Conservation (phyloP, 1,140 invertebrate genomes). For the Pogonomyrmex barbatus region DNA sequence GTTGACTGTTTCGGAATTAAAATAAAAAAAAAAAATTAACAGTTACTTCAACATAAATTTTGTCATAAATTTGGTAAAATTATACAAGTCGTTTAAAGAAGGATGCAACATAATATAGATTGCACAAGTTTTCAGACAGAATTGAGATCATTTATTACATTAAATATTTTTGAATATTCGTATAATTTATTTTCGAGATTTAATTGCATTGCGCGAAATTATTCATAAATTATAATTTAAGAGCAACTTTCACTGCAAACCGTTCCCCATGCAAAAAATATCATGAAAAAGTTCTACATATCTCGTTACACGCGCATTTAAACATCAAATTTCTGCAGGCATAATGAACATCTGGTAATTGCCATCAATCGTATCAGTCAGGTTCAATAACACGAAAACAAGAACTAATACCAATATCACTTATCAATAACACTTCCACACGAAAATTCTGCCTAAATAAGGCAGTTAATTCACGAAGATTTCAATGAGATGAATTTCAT, state of each 20-base stretch:
- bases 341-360: constrained; percentile 68
- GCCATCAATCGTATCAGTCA: constrained; percentile 63
- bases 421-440: constrained; percentile 68
- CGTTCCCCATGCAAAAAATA: constrained; percentile 44
- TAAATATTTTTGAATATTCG: neutral
- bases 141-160: neutral
- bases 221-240: constrained; percentile 31
- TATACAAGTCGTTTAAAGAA: constrained; percentile 15
- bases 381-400: constrained; percentile 62
- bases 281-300: constrained; percentile 48
- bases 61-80: neutral
- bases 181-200: constrained; percentile 16
- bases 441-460: constrained; percentile 66
- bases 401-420: constrained; percentile 59
- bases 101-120: neutral
- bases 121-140: neutral
- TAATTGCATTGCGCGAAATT: neutral
- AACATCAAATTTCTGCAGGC: constrained; percentile 46
- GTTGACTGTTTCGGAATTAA: neutral
- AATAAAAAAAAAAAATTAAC: neutral
- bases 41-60: neutral
- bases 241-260: neutral
- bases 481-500: constrained; percentile 8
- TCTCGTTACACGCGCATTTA: constrained; percentile 30
- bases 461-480: constrained; percentile 20